A percentile compares a stretch with the other conserved stretches of the same genome.
These are phyloP conservation scores for Montipora capricornis DNA, from an alignment of 64 coral and sea anemone species.

Conservation along the genomic window DNA sequence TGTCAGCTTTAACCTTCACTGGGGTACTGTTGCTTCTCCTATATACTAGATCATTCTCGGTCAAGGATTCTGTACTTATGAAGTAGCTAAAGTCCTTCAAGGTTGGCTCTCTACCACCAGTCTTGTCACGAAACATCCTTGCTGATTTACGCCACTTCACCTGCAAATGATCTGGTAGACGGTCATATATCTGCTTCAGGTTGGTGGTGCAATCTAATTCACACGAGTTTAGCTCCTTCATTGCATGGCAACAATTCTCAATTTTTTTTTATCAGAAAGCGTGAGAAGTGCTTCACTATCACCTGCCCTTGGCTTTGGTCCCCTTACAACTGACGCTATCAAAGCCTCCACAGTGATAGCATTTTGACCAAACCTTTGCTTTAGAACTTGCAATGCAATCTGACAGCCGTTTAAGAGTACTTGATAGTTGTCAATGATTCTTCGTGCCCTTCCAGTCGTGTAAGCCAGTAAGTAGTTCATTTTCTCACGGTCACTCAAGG, in stretches of 20 bases:
- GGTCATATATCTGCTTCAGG: too few relatives aligned
- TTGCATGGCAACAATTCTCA: constrained; percentile 8
- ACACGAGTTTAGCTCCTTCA: constrained; percentile 47
- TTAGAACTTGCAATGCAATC: background rate
- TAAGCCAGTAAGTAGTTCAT: too few relatives aligned
- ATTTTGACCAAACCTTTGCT: too few relatives aligned
- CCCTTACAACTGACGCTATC: too few relatives aligned
- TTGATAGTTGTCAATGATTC: constrained; percentile 51
- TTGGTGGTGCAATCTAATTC: constrained; percentile 66
- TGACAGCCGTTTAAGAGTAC: constrained; percentile 61
- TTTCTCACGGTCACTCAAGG: too few relatives aligned
- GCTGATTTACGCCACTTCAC: too few relatives aligned
- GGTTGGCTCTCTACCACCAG: constrained; percentile 16
- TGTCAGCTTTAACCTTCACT: background rate
- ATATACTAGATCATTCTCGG: constrained; percentile 64
- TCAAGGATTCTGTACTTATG: constrained; percentile 37
- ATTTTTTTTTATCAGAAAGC: background rate
- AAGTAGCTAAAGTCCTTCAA: constrained; percentile 3
- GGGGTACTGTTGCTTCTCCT: background rate
- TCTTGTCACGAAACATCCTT: background rate
- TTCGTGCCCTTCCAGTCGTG: background rate
- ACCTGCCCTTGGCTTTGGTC: too few relatives aligned
- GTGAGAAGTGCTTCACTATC: too few relatives aligned
- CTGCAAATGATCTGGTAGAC: too few relatives aligned
- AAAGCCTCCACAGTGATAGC: too few relatives aligned